A percentile compares a stretch with the other conserved stretches of the same genome.
These are phyloP conservation scores for Agelas oroides DNA, from an alignment of 37 sponge, comb jelly and placozoan genomes.

Conservation along the genomic window DNA sequence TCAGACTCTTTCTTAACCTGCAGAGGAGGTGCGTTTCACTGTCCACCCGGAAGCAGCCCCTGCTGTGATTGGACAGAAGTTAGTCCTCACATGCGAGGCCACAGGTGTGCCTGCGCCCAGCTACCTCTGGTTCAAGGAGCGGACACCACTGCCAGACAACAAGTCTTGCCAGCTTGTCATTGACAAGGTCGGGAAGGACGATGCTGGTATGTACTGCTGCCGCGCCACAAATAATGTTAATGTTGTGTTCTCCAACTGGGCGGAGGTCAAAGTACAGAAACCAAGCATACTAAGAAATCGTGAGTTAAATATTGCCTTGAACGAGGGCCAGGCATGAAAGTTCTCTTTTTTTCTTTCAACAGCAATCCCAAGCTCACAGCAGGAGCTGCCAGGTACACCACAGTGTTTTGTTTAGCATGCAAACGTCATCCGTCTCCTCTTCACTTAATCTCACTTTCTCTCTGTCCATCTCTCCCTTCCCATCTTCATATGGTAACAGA, in stretches of 20 bases:
- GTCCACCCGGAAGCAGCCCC: conserved; percentile 72
- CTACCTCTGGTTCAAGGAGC: conserved; percentile 85
- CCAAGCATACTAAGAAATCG: conserved; percentile 19
- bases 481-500: background rate
- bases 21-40: conserved; percentile 73
- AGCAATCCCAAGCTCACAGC: background rate
- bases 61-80: conserved; percentile 42
- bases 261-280: conserved; percentile 68
- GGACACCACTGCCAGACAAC: conserved; percentile 60
- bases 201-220: conserved; percentile 81
- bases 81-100: conserved; percentile 72
- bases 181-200: conserved; percentile 12
- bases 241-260: conserved; percentile 76
- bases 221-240: conserved; percentile 72
- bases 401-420: too few species aligned
- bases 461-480: background rate
- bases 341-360: background rate
- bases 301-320: background rate
- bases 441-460: background rate
- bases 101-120: conserved; percentile 77
- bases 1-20: background rate
- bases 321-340: background rate
- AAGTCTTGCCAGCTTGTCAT: conserved; percentile 39
- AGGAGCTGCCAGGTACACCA: too few species aligned
- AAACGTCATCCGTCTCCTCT: background rate